Conservation (phyloP, 1,140 invertebrate species). For the Leptonema lineaticorne region DNA sequence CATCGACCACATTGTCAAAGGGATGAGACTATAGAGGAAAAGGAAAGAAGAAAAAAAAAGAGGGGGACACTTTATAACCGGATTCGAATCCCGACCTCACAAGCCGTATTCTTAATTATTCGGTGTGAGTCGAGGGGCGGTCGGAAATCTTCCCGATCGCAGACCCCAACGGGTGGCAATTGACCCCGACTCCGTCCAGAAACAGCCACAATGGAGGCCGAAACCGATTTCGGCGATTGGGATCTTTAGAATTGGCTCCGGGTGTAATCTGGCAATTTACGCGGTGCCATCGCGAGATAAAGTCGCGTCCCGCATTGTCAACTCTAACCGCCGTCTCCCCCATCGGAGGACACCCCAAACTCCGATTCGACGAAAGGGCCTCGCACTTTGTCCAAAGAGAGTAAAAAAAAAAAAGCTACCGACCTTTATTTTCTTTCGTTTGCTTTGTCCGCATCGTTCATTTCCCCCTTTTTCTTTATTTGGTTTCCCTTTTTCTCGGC, state of each 20-base stretch:
- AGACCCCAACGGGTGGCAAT: slow-evolving; percentile 3
- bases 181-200: background rate
- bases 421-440: slow-evolving; percentile 19
- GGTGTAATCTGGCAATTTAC: slow-evolving; percentile 40
- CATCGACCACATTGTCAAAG: no score
- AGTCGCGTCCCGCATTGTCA: slow-evolving; percentile 22
- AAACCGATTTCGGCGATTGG: slow-evolving; percentile 37
- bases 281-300: slow-evolving; percentile 34
- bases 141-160: background rate
- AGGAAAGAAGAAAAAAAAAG: no score
- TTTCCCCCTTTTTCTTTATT: background rate
- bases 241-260: slow-evolving; percentile 34
- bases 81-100: slow-evolving; percentile 31
- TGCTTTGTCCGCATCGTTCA: slow-evolving; percentile 14
- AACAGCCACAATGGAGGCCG: background rate
- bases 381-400: no score
- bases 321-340: background rate
- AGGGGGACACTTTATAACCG: slow-evolving; percentile 32
- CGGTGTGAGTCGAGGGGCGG: slow-evolving; percentile 7
- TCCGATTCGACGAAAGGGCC: no score
- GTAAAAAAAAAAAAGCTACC: no score
- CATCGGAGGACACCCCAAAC: no score
- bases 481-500: background rate
- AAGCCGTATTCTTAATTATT: slow-evolving; percentile 29
- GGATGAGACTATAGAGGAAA: no score